phyloP scores from a whole-genome alignment of 2,113 vertebrate genomes.

The Suncus etruscus region DNA sequence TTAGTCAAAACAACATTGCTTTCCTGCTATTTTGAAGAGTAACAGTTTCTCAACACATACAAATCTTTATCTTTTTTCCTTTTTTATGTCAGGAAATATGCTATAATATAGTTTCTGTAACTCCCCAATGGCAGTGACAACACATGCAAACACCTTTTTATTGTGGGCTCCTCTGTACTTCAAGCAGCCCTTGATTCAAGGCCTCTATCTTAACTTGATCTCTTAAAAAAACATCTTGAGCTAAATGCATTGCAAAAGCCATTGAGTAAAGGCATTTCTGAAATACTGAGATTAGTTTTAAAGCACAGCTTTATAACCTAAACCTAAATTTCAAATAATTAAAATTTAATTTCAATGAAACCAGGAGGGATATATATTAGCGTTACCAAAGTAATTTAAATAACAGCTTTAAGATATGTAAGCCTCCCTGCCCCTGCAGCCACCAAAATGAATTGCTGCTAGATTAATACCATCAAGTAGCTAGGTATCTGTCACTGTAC shows the following conservation, averaged over 20 bases:
- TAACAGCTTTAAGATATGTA: conserved; percentile 55
- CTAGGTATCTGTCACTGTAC: background rate
- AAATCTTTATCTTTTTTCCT: background rate
- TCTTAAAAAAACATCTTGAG: conserved; percentile 42
- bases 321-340: conserved; percentile 36
- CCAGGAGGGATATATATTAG: conserved; percentile 10
- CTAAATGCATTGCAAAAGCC: conserved; percentile 50
- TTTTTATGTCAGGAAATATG: background rate
- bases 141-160: background rate
- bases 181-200: conserved; percentile 37
- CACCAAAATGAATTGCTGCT: conserved; percentile 25
- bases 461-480: conserved; percentile 39
- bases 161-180: conserved; percentile 22
- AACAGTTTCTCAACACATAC: conserved; percentile 53
- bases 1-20: conserved; percentile 50
- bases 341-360: conserved; percentile 68
- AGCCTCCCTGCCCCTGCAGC: background rate
- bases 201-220: conserved; percentile 38
- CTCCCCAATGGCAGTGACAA: conserved; percentile 4
- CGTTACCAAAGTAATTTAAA: conserved; percentile 51
- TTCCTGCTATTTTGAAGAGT: conserved; percentile 44
- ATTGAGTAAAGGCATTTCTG: conserved; percentile 57
- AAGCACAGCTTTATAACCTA: conserved; percentile 62
- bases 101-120: background rate
- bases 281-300: conserved; percentile 61